A percentile compares a stretch with the other conserved stretches of the same genome.
These are phyloP conservation scores for Crossoptilon crossoptilon DNA, from an alignment of 2,797 vertebrate species.

Conservation along the genomic window DNA sequence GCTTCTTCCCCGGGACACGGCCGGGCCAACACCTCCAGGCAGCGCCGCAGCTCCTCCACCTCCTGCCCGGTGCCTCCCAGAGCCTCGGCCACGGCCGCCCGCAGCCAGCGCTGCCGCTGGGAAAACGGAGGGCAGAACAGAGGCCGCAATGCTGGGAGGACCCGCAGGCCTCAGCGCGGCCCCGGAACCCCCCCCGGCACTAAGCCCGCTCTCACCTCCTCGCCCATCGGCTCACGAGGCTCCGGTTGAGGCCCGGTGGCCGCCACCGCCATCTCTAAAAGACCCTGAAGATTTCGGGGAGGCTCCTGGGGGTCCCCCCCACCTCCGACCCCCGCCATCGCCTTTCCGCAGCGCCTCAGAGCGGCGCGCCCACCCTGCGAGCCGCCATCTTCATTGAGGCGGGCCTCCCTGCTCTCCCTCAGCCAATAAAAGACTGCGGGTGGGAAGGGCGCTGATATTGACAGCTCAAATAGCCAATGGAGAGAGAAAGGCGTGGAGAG, in stretches of 20 bases:
- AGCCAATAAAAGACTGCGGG: too few species aligned
- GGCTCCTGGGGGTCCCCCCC: slow-evolving; percentile 65
- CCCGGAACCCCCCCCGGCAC: neutral
- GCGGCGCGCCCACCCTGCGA: neutral
- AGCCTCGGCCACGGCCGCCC: slow-evolving; percentile 69
- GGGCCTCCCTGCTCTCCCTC: too few species aligned
- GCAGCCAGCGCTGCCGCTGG: slow-evolving; percentile 86
- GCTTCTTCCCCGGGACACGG: neutral
- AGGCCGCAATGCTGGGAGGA: too few species aligned
- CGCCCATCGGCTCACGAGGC: slow-evolving; percentile 84
- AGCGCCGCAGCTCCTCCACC: neutral
- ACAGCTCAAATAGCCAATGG: neutral
- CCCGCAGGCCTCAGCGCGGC: too few species aligned
- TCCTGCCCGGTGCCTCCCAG: neutral
- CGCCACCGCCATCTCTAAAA: slow-evolving; percentile 89
- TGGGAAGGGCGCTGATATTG: neutral
- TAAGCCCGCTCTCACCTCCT: slow-evolving; percentile 80
- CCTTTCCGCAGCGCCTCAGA: too few species aligned
- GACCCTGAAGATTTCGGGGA: slow-evolving; percentile 85
- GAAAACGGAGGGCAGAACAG: too few species aligned
- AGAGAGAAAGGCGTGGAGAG: neutral
- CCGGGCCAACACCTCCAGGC: neutral
- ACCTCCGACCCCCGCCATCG: neutral
- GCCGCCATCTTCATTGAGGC: neutral
- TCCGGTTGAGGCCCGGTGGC: slow-evolving; percentile 82